These are phyloP conservation scores for Dendrocincla fuliginosa DNA, from an alignment of 2,797 vertebrate genomes.

Conservation along the genomic window DNA sequence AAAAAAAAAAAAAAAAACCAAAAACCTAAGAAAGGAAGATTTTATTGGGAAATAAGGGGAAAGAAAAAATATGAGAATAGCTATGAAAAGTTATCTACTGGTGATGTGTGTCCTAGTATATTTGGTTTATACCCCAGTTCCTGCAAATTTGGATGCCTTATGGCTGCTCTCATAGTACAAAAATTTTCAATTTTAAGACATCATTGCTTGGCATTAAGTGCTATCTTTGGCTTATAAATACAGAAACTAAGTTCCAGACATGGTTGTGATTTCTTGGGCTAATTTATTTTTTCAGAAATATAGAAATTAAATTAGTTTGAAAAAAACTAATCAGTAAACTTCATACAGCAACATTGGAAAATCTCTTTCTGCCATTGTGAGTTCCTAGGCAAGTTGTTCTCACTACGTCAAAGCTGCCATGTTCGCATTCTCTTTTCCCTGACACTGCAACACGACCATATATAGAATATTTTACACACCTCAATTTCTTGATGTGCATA, in stretches of 20 bases:
- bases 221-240: neutral
- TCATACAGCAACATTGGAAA: neutral
- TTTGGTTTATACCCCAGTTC: neutral
- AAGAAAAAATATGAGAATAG: neutral
- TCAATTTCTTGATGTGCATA: neutral
- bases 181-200: neutral
- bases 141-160: neutral
- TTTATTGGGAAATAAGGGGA: neutral
- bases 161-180: neutral
- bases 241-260: neutral
- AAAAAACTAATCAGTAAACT: neutral
- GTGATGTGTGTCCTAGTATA: neutral
- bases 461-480: neutral
- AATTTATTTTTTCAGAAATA: neutral
- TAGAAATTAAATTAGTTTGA: neutral
- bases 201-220: neutral
- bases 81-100: neutral
- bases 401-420: neutral
- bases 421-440: neutral
- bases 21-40: neutral
- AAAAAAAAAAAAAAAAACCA: neutral
- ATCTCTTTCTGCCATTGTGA: neutral
- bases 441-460: neutral
- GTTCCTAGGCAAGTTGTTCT: neutral
- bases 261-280: neutral